Conservation (phyloP, 2,113 vertebrate genomes). For the Naja naja region DNA sequence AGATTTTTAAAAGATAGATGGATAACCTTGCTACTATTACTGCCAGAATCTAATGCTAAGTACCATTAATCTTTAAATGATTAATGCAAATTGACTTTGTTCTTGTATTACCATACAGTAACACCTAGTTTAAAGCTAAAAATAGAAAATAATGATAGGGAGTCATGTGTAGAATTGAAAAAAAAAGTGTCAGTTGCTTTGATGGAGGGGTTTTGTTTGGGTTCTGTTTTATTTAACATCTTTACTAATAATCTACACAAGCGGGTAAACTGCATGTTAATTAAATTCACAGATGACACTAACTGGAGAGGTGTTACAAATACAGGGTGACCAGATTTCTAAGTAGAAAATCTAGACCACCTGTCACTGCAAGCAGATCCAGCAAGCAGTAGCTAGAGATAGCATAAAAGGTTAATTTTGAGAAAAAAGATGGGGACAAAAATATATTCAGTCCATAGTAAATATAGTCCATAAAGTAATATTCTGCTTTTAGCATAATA, state of each 20-base stretch:
- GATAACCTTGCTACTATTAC: background rate
- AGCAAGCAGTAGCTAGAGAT: constrained; percentile 48
- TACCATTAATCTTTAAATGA: background rate
- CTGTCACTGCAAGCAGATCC: constrained; percentile 60
- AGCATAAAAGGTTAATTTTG: constrained; percentile 57
- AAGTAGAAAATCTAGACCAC: constrained; percentile 65
- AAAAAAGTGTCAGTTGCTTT: constrained; percentile 43
- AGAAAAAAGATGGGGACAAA: constrained; percentile 32
- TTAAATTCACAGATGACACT: constrained; percentile 75
- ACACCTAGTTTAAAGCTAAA: constrained; percentile 11
- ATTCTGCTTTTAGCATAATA: constrained; percentile 39
- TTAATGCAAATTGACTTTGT: background rate
- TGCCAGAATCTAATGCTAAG: background rate
- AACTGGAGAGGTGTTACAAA: constrained; percentile 64
- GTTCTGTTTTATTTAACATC: constrained; percentile 66
- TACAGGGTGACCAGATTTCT: constrained; percentile 66
- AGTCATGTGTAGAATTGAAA: constrained; percentile 25
- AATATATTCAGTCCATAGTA: background rate
- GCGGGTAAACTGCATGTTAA: constrained; percentile 67
- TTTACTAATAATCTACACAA: constrained; percentile 69
- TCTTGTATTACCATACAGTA: background rate
- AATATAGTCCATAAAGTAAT: background rate
- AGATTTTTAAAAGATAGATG: background rate
- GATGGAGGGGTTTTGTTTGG: constrained; percentile 49
- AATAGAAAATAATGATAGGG: constrained; percentile 29